These are phyloP conservation scores for Cetonia aurata DNA, from an alignment of 2,888 invertebrate species.

Conservation along the genomic window DNA sequence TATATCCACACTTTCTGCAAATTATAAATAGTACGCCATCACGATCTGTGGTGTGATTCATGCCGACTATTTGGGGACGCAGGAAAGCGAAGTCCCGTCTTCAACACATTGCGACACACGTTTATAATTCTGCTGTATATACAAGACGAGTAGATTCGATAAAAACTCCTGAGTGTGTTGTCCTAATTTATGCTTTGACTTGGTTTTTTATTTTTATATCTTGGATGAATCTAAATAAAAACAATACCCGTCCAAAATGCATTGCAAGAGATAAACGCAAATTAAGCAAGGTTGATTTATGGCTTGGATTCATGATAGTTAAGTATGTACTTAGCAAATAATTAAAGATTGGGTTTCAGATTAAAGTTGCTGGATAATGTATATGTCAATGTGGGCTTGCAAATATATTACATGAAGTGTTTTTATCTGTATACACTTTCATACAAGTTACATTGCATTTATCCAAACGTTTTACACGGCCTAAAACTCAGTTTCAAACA, in stretches of 20 bases:
- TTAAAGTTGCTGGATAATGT: constrained; percentile 2
- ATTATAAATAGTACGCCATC: constrained; percentile 40
- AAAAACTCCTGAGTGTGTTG: no score
- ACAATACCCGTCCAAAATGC: neutral
- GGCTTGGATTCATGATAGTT: constrained; percentile 2
- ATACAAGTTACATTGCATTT: no score
- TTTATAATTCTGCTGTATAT: constrained; percentile 22
- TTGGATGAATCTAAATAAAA: neutral
- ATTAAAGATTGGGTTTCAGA: constrained; percentile 22
- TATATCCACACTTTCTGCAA: constrained; percentile 33
- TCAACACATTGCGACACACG: constrained; percentile 27
- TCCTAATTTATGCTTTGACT: no score
- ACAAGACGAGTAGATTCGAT: neutral
- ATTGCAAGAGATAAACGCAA: neutral
- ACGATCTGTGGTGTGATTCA: constrained; percentile 36
- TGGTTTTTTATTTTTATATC: neutral
- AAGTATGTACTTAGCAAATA: constrained; percentile 4
- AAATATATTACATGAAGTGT: no score
- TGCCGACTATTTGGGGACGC: constrained; percentile 33
- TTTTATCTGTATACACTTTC: no score
- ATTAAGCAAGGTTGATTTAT: constrained; percentile 11
- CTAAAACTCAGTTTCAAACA: no score
- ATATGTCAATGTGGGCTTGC: no score
- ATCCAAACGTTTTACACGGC: no score
- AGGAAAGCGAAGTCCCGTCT: constrained; percentile 29